A percentile compares a stretch with the other conserved stretches of the same genome.
These are phyloP conservation scores for Synanthedon tipuliformis DNA, from an alignment of 2,888 invertebrate genomes.

Conservation along the genomic window DNA sequence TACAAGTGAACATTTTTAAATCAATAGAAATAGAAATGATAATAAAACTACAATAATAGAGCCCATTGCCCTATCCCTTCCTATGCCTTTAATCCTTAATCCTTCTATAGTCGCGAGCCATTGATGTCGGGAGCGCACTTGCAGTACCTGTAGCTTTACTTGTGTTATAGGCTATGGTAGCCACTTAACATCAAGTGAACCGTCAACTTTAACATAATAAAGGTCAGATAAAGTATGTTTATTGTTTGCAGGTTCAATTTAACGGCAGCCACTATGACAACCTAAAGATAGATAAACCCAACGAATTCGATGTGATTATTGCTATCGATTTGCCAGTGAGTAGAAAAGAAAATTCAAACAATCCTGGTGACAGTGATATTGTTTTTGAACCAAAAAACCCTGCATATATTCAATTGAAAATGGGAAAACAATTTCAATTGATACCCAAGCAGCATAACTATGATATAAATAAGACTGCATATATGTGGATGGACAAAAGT, in stretches of 20 bases:
- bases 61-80: too few relatives aligned
- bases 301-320: constrained; percentile 73
- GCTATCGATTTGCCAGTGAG: constrained; percentile 61
- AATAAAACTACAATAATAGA: too few relatives aligned
- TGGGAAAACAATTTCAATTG: constrained; percentile 38
- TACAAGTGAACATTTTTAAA: too few relatives aligned
- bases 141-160: too few relatives aligned
- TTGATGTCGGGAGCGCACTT: too few relatives aligned
- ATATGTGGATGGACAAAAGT: constrained; percentile 41
- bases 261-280: constrained; percentile 73
- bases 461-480: constrained; percentile 37
- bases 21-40: too few relatives aligned
- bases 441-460: constrained; percentile 33
- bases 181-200: too few relatives aligned
- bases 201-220: too few relatives aligned
- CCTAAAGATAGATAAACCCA: constrained; percentile 66
- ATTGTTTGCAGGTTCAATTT: constrained; percentile 38
- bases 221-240: too few relatives aligned
- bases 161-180: too few relatives aligned
- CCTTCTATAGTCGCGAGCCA: too few relatives aligned
- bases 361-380: constrained; percentile 37
- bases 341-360: constrained; percentile 15
- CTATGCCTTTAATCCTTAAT: too few relatives aligned
- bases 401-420: constrained; percentile 54
- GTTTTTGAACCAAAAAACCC: constrained; percentile 38